Evolutionary conservation across 2,888 invertebrate genomes (phyloP), one percentile per base, ranked within the genome.

Genomic region (Sesia apiformis): DNA sequence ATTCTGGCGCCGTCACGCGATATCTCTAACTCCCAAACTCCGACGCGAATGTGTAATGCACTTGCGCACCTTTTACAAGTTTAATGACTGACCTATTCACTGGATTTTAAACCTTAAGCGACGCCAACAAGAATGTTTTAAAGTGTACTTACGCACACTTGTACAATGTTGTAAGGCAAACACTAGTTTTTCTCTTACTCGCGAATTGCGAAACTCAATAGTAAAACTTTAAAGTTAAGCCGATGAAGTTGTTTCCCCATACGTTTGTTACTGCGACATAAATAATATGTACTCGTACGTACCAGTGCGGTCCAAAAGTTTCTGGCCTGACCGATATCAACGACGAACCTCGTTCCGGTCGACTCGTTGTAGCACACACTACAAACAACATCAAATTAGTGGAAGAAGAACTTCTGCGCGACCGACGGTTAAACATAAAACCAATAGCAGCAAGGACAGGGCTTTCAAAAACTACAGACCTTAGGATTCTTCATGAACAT

Each of bases 31-130:
- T 72, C 72, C 65, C 72, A 72, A 72, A 65, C 60, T 64, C 57
- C 57, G 63, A 57, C 57, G 61, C 67, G 72, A 70, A 76, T 72
- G 74, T 70, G 70, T 76, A 74, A 76, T 75, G 72, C 74, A 67
- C 63, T 60, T 60, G 38, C 39, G 7, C 39, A 38, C 38, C 39
- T 50, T 23, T 39, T 3, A 4, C 50, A 38, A 38, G 5, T 7
- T 50, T 6, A 42, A 7, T 5, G 3, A 5, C 3, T 7, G 7
- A 42, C 42, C 7, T 42, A 7, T 23, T 6, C 42, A 42, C 7
- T 5, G 5, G 42, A 42, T 42, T 42, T 42, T 42, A 7, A 50
- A 50, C 50, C 39, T 38, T 50, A 38, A 23, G 39, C 38, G 38
- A 39, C 50, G 39, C 39, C 50, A 23, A 23, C 23, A 23, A 23